phyloP scores from a whole-genome alignment of 2,888 invertebrate species.

The Augochlorella aurata region DNA sequence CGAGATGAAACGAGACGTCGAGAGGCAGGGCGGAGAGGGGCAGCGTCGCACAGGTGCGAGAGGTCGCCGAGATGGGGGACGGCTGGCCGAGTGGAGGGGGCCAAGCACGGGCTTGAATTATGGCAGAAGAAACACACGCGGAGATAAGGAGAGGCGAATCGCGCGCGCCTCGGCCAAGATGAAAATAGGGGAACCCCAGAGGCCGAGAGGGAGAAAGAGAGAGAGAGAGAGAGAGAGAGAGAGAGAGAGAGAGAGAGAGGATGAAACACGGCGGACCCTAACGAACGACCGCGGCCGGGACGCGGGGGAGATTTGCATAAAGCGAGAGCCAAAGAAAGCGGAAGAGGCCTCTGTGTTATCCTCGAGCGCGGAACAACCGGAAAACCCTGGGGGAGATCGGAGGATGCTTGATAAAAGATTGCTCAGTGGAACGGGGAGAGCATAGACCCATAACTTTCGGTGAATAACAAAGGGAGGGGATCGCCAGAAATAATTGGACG shows the following conservation, averaged over 20 bases:
- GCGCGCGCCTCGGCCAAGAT: slow-evolving; percentile 11
- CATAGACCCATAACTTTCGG: background rate
- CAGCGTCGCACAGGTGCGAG: slow-evolving; percentile 39
- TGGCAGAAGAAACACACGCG: slow-evolving; percentile 35
- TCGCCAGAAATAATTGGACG: slow-evolving; percentile 1
- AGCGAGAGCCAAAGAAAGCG: slow-evolving; percentile 30
- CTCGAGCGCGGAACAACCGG: slow-evolving; percentile 9
- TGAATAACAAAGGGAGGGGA: background rate
- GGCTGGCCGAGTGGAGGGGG: background rate
- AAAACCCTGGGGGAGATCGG: slow-evolving; percentile 2
- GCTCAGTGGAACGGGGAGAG: background rate
- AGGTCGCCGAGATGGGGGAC: background rate
- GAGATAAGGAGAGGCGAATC: slow-evolving; percentile 37
- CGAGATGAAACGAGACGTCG: slow-evolving; percentile 23
- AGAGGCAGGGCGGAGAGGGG: background rate
- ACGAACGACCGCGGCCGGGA: background rate
- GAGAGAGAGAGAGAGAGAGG: background rate
- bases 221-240: background rate
- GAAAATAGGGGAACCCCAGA: background rate
- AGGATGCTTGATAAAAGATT: slow-evolving; percentile 16
- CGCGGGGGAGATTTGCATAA: slow-evolving; percentile 22
- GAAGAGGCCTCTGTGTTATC: slow-evolving; percentile 29
- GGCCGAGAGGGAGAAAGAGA: background rate
- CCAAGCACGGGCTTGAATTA: slow-evolving; percentile 38
- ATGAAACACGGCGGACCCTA: slow-evolving; percentile 5